These are phyloP conservation scores for Sarcophaga subvicina DNA, from an alignment of 2,888 invertebrate genomes.

Conservation along the genomic window DNA sequence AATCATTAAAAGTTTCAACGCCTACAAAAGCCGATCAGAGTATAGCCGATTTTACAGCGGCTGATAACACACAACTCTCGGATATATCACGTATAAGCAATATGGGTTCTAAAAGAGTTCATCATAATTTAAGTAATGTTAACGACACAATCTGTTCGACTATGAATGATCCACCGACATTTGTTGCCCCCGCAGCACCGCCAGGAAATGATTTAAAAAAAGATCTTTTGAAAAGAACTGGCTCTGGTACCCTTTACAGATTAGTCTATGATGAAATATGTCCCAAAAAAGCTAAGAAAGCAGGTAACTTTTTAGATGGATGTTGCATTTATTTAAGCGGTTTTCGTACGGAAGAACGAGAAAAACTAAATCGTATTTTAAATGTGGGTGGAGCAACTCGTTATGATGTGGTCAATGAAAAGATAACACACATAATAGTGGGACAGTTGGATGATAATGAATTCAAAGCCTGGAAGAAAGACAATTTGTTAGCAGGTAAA, in stretches of 20 bases:
- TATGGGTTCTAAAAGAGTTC: slow-evolving; percentile 37
- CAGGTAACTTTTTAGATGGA: slow-evolving; percentile 93
- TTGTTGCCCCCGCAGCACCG: slow-evolving; percentile 65
- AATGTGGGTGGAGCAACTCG: slow-evolving; percentile 93
- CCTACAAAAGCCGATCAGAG: slow-evolving; percentile 83
- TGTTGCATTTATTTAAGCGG: slow-evolving; percentile 90
- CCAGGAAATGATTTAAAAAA: slow-evolving; percentile 71
- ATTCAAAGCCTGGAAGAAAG: slow-evolving; percentile 79
- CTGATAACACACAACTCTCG: slow-evolving; percentile 77
- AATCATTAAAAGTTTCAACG: slow-evolving; percentile 86
- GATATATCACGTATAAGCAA: slow-evolving; percentile 79
- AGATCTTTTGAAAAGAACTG: slow-evolving; percentile 69
- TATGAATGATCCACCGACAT: slow-evolving; percentile 67
- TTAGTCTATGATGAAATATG: slow-evolving; percentile 82
- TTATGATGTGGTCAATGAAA: slow-evolving; percentile 88
- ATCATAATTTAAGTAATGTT: slow-evolving; percentile 70
- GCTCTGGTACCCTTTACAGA: slow-evolving; percentile 66
- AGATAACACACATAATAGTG: slow-evolving; percentile 91
- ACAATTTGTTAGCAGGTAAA: slow-evolving; percentile 72
- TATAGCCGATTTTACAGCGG: slow-evolving; percentile 76
- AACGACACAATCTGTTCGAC: slow-evolving; percentile 72
- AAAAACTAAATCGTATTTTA: slow-evolving; percentile 87
- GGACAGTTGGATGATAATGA: slow-evolving; percentile 84
- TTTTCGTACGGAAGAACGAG: slow-evolving; percentile 84
- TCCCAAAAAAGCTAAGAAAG: slow-evolving; percentile 86